These are phyloP conservation scores for Leuciscus waleckii DNA, from an alignment of 2,797 vertebrate genomes.

Conservation along the genomic window DNA sequence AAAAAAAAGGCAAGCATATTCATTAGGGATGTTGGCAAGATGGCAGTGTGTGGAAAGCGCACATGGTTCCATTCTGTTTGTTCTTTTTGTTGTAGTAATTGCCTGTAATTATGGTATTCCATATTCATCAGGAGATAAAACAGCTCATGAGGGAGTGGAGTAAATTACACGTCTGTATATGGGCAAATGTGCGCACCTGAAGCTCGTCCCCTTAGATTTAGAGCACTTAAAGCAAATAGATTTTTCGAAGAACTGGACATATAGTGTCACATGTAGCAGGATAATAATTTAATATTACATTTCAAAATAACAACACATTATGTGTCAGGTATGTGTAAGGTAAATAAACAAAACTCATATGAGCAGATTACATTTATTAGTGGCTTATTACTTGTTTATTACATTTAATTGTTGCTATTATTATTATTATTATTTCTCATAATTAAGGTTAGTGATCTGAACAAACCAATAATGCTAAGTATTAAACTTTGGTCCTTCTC, in stretches of 20 bases:
- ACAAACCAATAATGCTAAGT: background rate
- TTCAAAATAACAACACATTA: background rate
- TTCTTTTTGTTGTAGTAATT: conserved; percentile 82
- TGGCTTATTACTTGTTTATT: background rate
- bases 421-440: background rate
- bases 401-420: background rate
- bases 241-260: background rate
- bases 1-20: conserved; percentile 44
- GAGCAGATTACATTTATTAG: background rate
- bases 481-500: background rate
- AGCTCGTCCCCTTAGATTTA: conserved; percentile 52
- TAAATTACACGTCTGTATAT: conserved; percentile 72
- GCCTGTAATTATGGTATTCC: conserved; percentile 83
- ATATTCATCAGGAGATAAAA: conserved; percentile 86
- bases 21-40: conserved; percentile 63
- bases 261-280: background rate
- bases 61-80: conserved; percentile 76
- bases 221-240: background rate
- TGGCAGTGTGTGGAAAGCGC: conserved; percentile 62
- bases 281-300: too few species aligned
- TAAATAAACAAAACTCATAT: background rate
- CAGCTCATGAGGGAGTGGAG: conserved; percentile 66
- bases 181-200: conserved; percentile 72
- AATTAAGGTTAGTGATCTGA: background rate
- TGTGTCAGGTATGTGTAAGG: background rate